phyloP scores from a whole-genome alignment of 2,113 vertebrate genomes.

The Speoplatyrhinus poulsoni region DNA sequence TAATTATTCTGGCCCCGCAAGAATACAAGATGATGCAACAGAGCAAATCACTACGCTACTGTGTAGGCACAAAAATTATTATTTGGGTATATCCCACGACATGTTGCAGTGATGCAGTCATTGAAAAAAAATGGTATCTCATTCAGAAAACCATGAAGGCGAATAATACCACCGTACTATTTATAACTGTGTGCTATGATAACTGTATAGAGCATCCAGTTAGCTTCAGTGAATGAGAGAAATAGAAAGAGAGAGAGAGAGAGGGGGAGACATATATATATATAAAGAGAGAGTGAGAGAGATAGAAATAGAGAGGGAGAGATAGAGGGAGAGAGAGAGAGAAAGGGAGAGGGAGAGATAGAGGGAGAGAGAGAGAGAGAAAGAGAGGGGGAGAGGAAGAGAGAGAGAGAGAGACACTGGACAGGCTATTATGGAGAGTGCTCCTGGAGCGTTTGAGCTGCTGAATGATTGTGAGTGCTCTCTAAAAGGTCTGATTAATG shows the following conservation, averaged over 20 bases:
- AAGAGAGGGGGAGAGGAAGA: neutral
- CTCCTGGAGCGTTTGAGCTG: slow-evolving; percentile 44
- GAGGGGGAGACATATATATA: neutral
- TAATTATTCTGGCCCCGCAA: no score
- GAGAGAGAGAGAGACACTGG: neutral
- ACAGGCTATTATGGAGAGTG: slow-evolving; percentile 15
- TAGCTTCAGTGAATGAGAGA: neutral
- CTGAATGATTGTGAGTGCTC: slow-evolving; percentile 34
- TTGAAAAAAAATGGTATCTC: no score
- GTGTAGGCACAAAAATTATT: no score
- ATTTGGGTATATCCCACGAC: no score
- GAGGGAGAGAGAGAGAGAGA: no score
- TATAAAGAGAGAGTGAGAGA: neutral
- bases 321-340: no score
- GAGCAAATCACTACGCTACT: no score
- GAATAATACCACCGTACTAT: neutral
- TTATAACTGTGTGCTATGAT: neutral
- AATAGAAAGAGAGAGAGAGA: slow-evolving; percentile 1
- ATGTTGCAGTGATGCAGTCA: no score
- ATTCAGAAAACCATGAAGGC: neutral
- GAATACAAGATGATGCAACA: no score
- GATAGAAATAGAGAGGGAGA: no score
- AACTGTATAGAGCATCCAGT: neutral
- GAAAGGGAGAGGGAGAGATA: neutral
- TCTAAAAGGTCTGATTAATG: slow-evolving; percentile 53